A percentile compares a stretch with the other conserved stretches of the same genome.
These are phyloP conservation scores for Bothrops jararaca DNA, from an alignment of 2,113 vertebrate species.

Conservation along the genomic window DNA sequence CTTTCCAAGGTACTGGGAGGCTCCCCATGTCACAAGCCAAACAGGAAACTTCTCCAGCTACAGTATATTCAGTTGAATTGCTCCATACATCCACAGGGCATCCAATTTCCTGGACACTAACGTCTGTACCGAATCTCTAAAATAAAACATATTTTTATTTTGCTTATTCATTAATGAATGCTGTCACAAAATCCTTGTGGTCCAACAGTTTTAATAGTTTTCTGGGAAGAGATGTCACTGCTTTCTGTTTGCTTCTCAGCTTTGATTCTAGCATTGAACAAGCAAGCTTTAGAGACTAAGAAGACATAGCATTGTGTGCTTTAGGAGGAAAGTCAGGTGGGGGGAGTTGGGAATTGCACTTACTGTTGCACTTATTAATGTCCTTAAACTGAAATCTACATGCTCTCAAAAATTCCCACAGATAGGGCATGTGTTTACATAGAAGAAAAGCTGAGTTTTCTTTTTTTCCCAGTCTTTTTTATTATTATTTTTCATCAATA, in stretches of 20 bases:
- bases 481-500: too few relatives aligned
- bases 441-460: too few relatives aligned
- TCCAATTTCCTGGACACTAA: neutral
- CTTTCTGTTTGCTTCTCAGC: neutral
- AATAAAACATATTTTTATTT: neutral
- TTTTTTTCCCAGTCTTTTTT: too few relatives aligned
- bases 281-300: too few relatives aligned
- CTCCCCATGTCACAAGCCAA: conserved; percentile 27
- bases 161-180: neutral
- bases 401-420: too few relatives aligned
- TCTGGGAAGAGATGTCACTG: neutral
- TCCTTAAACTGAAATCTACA: too few relatives aligned
- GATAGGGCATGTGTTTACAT: too few relatives aligned
- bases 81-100: neutral
- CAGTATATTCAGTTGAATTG: neutral
- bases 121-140: neutral
- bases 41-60: conserved; percentile 55
- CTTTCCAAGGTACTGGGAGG: conserved; percentile 44
- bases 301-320: too few relatives aligned
- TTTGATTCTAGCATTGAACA: neutral
- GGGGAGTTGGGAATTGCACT: too few relatives aligned
- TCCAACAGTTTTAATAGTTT: neutral
- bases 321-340: too few relatives aligned
- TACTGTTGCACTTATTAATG: too few relatives aligned
- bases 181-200: neutral